phyloP scores from a whole-genome alignment of 2,888 invertebrate genomes.

The Amblyteles armatorius region DNA sequence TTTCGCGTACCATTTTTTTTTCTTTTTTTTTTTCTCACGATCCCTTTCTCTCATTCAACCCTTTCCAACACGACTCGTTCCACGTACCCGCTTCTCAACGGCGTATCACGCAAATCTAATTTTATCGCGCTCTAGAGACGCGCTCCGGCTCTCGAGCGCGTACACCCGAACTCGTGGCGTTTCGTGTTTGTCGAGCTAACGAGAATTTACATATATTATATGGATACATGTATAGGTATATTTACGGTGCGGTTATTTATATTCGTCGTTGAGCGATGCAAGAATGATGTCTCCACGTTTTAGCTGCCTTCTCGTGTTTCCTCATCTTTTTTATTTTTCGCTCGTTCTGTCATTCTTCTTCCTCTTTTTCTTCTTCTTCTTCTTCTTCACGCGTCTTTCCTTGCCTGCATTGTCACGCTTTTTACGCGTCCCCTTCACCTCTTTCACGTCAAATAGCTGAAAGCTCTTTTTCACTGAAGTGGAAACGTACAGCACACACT shows the following conservation, averaged over 20 bases:
- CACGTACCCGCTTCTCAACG: slow-evolving; percentile 58
- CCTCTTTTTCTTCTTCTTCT: not conserved
- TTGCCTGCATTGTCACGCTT: slow-evolving; percentile 19
- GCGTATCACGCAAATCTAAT: slow-evolving; percentile 63
- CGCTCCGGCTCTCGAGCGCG: slow-evolving; percentile 25
- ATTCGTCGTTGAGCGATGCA: slow-evolving; percentile 24
- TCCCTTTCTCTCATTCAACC: slow-evolving; percentile 41
- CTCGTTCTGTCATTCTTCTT: not conserved
- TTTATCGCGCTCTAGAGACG: slow-evolving; percentile 59
- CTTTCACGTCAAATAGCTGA: slow-evolving; percentile 1
- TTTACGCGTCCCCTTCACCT: slow-evolving; percentile 8
- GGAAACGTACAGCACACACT: not conserved
- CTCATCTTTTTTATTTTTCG: not conserved
- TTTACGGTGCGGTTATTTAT: slow-evolving; percentile 26
- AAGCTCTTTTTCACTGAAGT: slow-evolving; percentile 23
- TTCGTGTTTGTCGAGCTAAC: slow-evolving; percentile 65
- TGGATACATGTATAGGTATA: slow-evolving; percentile 1
- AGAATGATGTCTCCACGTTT: slow-evolving; percentile 37
- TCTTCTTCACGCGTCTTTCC: not conserved
- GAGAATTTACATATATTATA: slow-evolving; percentile 66
- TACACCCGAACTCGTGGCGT: slow-evolving; percentile 43
- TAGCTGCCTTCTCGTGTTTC: not conserved
- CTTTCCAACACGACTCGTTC: slow-evolving; percentile 54
- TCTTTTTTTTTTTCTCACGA: not conserved
- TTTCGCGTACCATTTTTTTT: not conserved